Evolutionary conservation across 35 echinoderm and acorn worm species (phyloP).

Genomic region (Heliocidaris erythrogramma): DNA sequence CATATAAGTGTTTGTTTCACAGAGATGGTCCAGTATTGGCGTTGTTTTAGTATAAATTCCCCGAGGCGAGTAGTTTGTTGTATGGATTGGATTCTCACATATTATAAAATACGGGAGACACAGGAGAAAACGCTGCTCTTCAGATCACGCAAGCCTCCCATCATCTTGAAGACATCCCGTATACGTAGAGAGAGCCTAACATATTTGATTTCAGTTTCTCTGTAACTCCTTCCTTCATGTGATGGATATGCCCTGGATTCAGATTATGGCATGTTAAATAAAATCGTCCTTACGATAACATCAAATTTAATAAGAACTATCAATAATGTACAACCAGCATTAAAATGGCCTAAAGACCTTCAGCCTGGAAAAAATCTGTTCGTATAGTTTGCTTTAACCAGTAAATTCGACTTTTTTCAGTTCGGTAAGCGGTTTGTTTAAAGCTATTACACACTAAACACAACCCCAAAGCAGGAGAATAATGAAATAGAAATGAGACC

Average conservation of each 20-base stretch:
- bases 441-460: no score
- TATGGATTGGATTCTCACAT: neutral
- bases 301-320: neutral
- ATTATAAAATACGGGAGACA: neutral
- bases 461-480: no score
- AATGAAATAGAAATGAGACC: no score
- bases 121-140: neutral
- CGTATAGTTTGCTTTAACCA: no score
- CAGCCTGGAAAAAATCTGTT: no score
- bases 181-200: neutral
- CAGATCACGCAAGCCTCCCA: neutral
- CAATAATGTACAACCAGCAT: no score
- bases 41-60: conserved; percentile 18
- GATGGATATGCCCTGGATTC: neutral
- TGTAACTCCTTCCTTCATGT: neutral
- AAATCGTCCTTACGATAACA: neutral
- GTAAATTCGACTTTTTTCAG: no score
- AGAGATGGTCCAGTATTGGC: neutral
- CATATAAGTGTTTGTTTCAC: neutral
- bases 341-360: no score
- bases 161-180: neutral
- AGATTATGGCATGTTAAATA: neutral
- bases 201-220: neutral
- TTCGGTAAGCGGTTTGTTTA: no score
- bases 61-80: neutral